Evolutionary conservation across 2,113 vertebrate species (phyloP).

Genomic region (Setophaga kirtlandii): DNA sequence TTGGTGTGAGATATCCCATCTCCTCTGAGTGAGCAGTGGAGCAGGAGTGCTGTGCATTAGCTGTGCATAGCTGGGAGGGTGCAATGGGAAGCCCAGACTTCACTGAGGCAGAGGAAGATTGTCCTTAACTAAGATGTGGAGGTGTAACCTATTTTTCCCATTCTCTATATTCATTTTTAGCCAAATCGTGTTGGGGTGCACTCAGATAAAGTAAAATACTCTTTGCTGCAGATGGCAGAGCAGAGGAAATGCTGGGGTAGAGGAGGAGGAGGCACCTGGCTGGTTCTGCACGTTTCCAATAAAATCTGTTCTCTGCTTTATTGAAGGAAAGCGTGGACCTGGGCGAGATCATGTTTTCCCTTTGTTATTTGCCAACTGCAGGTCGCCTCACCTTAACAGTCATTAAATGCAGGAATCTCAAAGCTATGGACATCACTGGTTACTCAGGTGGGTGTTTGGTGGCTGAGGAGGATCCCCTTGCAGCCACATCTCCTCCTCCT

Average conservation of each 20-base stretch:
- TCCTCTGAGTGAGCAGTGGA: background rate
- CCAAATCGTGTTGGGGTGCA: background rate
- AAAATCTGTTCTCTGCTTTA: slow-evolving; percentile 63
- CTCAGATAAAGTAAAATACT: too few relatives aligned
- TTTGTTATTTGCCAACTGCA: slow-evolving; percentile 97
- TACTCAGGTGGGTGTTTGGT: slow-evolving; percentile 85
- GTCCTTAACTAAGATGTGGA: background rate
- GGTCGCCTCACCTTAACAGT: slow-evolving; percentile 96
- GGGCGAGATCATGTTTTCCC: slow-evolving; percentile 99
- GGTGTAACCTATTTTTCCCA: background rate
- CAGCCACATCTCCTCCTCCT: background rate
- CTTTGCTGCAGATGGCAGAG: background rate
- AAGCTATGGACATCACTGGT: slow-evolving; percentile 99
- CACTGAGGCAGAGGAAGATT: background rate
- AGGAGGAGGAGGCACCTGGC: background rate
- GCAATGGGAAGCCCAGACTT: background rate
- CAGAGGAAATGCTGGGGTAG: background rate
- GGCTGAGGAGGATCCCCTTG: background rate
- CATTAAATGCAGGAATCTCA: slow-evolving; percentile 98
- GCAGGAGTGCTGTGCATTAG: background rate
- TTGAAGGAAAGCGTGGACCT: slow-evolving; percentile 96
- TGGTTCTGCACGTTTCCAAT: background rate
- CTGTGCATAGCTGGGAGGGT: background rate
- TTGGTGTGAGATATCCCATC: background rate
- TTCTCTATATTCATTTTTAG: background rate